These are phyloP conservation scores for Eilema sororculum DNA, from an alignment of 2,888 invertebrate genomes.

Conservation along the genomic window DNA sequence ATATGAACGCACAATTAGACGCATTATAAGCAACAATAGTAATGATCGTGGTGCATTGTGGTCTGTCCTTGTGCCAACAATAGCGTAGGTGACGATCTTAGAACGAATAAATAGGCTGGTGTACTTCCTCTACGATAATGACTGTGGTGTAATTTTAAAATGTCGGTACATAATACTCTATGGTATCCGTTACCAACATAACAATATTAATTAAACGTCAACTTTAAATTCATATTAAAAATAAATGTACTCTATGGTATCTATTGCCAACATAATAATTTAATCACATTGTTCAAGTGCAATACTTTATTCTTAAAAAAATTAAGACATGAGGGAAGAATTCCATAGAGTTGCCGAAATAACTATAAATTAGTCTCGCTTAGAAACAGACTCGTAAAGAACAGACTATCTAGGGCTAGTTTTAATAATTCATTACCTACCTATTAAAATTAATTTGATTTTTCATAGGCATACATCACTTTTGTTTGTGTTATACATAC, in stretches of 20 bases:
- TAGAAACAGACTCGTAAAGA: neutral
- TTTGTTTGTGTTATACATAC: neutral
- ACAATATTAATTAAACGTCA: neutral
- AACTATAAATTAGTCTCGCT: neutral
- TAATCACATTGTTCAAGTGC: too few species aligned
- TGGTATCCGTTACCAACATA: constrained; percentile 11
- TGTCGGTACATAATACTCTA: neutral
- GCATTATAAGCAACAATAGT: constrained; percentile 54
- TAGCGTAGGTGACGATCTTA: constrained; percentile 59
- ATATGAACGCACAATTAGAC: constrained; percentile 58
- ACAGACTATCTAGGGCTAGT: neutral
- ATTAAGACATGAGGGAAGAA: neutral
- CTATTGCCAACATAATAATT: constrained; percentile 6
- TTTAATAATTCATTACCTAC: neutral
- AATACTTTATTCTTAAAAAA: too few species aligned
- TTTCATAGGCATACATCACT: neutral
- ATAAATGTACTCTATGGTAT: neutral
- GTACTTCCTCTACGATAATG: constrained; percentile 60
- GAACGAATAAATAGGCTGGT: constrained; percentile 41
- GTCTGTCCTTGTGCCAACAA: constrained; percentile 56
- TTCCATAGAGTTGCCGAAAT: neutral
- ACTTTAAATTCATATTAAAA: neutral
- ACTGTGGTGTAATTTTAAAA: constrained; percentile 18
- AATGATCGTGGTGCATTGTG: constrained; percentile 57
- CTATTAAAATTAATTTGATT: neutral